Evolutionary conservation across 1,140 invertebrate genomes (phyloP).

Genomic region (Cataglyphis hispanica): DNA sequence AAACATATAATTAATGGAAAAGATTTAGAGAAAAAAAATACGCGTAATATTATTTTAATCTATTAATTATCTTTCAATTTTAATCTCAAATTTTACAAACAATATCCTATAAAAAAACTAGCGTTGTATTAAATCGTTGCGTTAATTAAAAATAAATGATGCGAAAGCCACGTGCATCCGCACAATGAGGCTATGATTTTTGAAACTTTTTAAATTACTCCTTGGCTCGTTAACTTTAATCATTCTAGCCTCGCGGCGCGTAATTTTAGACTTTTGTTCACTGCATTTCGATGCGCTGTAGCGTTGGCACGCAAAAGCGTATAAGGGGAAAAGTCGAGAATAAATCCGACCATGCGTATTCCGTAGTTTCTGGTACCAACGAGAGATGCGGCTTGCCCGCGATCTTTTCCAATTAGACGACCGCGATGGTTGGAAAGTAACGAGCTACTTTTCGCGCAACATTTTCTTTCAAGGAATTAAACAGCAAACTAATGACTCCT

Average conservation of each 20-base stretch:
- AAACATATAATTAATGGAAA: not conserved
- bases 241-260: conserved; percentile 2
- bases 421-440: conserved; percentile 46
- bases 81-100: not conserved
- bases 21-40: not conserved
- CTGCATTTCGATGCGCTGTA: not conserved
- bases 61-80: not conserved
- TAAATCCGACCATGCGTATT: conserved; percentile 19
- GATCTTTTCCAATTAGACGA: conserved; percentile 51
- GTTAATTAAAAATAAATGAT: conserved; percentile 52
- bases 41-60: not conserved
- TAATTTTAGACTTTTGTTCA: conserved; percentile 43
- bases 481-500: conserved; percentile 40
- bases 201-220: conserved; percentile 54
- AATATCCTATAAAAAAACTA: not conserved
- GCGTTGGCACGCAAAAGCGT: conserved; percentile 32
- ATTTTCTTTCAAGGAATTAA: conserved; percentile 62
- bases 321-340: conserved; percentile 39
- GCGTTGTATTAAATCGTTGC: not conserved
- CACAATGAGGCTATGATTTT: conserved; percentile 37
- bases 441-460: conserved; percentile 41
- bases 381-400: conserved; percentile 23
- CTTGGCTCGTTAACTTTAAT: conserved; percentile 61
- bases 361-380: conserved; percentile 30
- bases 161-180: not conserved